Percentiles rank a stretch among this genome's conserved stretches.
Evolutionary conservation across 2,113 vertebrate species (phyloP).

Genomic region (Corydoras maculifer): DNA sequence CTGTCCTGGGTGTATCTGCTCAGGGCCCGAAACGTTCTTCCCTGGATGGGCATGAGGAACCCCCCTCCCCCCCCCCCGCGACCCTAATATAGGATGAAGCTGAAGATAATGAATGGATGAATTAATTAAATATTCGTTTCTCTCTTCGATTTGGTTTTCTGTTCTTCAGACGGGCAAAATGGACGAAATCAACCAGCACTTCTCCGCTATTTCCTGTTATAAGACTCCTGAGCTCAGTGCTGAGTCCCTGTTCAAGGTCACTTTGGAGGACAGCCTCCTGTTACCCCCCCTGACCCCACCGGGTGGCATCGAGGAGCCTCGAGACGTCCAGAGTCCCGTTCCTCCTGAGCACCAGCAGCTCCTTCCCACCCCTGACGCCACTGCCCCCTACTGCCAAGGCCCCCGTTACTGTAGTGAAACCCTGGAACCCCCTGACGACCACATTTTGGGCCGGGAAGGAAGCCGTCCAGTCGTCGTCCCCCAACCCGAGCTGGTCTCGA

Average conservation of each 20-base stretch:
- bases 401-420: neutral
- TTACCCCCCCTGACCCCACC: neutral
- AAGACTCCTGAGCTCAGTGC: conserved; percentile 48
- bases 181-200: conserved; percentile 63
- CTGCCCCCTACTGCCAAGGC: neutral
- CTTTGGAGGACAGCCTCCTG: conserved; percentile 31
- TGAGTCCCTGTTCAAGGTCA: conserved; percentile 56
- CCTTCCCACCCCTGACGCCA: neutral
- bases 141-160: neutral
- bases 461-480: neutral
- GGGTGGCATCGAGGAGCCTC: neutral
- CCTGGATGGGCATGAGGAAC: too few species aligned
- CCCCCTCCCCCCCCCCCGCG: too few species aligned
- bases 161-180: conserved; percentile 60
- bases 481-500: conserved; percentile 23
- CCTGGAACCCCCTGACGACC: neutral
- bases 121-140: neutral
- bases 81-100: too few species aligned
- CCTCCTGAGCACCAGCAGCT: neutral
- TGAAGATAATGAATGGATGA: too few species aligned
- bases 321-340: neutral
- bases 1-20: too few species aligned
- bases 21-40: too few species aligned
- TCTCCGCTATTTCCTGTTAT: conserved; percentile 62
- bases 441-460: conserved; percentile 18